A percentile compares a stretch with the other conserved stretches of the same genome.
phyloP scores from a whole-genome alignment of 2,113 vertebrate species.

The Toxostoma redivivum region DNA sequence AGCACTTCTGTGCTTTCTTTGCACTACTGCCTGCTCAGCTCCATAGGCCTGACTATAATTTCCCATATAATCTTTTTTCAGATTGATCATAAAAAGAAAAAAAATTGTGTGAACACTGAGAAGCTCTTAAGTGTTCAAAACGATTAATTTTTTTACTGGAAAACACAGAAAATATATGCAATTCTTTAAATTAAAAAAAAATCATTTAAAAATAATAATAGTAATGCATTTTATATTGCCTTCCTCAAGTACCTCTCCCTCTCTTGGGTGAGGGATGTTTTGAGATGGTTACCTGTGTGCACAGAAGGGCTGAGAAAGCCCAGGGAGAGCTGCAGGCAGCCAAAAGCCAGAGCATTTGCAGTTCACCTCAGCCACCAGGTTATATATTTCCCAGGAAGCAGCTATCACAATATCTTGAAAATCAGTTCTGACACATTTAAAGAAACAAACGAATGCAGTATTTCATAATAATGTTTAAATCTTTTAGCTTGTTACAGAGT shows the following conservation, averaged over 20 bases:
- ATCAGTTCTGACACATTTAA: background rate
- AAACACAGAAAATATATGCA: background rate
- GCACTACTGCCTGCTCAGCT: background rate
- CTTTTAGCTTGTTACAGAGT: background rate
- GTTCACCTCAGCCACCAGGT: background rate
- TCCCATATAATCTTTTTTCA: background rate
- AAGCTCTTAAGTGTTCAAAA: background rate
- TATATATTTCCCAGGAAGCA: background rate
- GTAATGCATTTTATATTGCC: background rate
- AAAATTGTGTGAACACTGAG: background rate
- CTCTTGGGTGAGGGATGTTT: background rate
- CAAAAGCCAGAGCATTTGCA: background rate
- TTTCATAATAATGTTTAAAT: background rate
- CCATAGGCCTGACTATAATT: background rate
- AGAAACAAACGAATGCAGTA: rapidly evolving
- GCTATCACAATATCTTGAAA: background rate
- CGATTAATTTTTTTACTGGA: background rate
- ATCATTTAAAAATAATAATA: background rate
- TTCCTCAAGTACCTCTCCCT: background rate
- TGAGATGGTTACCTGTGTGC: background rate
- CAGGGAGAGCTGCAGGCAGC: background rate
- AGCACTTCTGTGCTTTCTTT: background rate
- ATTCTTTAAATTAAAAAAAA: background rate
- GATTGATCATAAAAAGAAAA: background rate
- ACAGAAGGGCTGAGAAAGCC: background rate